Evolutionary conservation across 1,140 invertebrate species (phyloP), one percentile per base, ranked within the genome.

Genomic region (Calycopis cecrops): DNA sequence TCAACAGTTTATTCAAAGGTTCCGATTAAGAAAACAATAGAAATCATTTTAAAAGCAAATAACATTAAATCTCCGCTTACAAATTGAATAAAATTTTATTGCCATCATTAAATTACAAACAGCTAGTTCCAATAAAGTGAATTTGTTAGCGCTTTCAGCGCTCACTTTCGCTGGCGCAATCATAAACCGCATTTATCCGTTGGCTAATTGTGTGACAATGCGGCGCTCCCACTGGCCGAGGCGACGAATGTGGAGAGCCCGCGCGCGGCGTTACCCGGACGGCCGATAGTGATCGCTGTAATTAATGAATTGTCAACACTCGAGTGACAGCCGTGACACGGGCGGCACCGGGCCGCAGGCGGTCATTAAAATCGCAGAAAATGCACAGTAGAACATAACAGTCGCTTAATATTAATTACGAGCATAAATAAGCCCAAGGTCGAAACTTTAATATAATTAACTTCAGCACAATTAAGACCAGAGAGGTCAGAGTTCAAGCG

Each of bases 231-330:
- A n/a, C n/a, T n/a, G n/a, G n/a, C n/a, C n/a, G n/a, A n/a, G n/a
- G n/a, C n/a, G n/a, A n/a, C n/a, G n/a, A n/a, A n/a, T n/a, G n/a
- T n/a, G n/a, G n/a, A n/a, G n/a, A n/a, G n/a, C n/a, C n/a, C n/a
- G n/a, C n/a, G n/a, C n/a, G n/a, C n/a, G n/a, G n/a, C n/a, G n/a
- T n/a, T n/a, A n/a, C n/a, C n/a, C n/a, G n/a, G n/a, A n/a, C n/a
- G 59, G 48, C 50, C 48, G 65, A 66, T 71, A 67, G 52, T 40
- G 42, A 69, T 71, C 59, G 51, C 28, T 35, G 57, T 68, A 67
- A 73, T 70, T 67, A 70, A 69, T 60, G 60, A 65, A 72, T 73
- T 71, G 68, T 73, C 67, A 70, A 74, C 65, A 65, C 57, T 55
- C 60, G 60, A 28, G 2, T 3, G 21, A 28, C 2, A 28, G 2